Conservation (phyloP, 2,113 vertebrate genomes). For the Shinisaurus crocodilurus region DNA sequence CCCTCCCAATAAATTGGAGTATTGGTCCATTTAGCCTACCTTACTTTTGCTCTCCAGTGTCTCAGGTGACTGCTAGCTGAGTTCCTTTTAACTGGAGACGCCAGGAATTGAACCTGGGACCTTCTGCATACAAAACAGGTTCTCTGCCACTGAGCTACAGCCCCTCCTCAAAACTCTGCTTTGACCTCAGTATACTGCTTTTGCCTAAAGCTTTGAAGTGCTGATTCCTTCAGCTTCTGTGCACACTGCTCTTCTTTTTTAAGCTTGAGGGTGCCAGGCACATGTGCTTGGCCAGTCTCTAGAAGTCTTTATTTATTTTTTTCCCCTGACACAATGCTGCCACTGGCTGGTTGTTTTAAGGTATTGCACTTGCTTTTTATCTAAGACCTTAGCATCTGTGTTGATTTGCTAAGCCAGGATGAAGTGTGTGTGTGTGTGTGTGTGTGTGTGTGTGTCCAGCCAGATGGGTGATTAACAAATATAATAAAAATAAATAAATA, state of each 20-base stretch:
- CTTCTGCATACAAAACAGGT: not conserved
- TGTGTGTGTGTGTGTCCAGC: too few relatives aligned
- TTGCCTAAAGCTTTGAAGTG: not conserved
- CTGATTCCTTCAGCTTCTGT: not conserved
- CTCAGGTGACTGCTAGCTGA: not conserved
- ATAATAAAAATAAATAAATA: too few relatives aligned
- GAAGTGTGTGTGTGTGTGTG: not conserved
- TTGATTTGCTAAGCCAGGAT: rapidly evolving
- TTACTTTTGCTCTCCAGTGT: not conserved
- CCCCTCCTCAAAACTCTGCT: not conserved
- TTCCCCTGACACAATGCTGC: conserved; percentile 85
- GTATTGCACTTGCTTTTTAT: conserved; percentile 56
- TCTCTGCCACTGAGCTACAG: not conserved
- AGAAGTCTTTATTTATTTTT: not conserved
- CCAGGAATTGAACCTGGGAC: too few relatives aligned
- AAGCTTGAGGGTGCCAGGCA: not conserved
- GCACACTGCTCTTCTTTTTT: rapidly evolving
- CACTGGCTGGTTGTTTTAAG: conserved; percentile 77
- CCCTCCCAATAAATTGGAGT: not conserved
- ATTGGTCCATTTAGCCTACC: too few relatives aligned
- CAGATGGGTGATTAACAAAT: too few relatives aligned
- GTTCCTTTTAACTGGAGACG: too few relatives aligned
- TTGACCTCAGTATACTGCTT: not conserved
- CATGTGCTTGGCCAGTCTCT: not conserved
- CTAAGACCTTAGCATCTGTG: rapidly evolving